Base-by-base conservation (phyloP, 2,113 vertebrate species). In the Hippocampus zosterae region DNA sequence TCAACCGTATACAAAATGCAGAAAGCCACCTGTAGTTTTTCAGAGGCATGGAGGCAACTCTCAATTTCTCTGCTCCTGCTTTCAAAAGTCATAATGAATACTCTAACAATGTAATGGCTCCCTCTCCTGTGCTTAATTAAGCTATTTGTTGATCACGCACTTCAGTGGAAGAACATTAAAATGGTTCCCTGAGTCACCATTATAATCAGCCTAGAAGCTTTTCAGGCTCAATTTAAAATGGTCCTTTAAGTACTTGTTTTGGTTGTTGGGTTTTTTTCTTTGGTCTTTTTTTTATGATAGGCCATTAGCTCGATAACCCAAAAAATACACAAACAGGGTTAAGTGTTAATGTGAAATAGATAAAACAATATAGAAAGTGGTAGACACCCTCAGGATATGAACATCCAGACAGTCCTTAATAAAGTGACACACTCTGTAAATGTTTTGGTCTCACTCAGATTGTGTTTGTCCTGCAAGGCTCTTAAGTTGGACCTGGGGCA, bases 41-140 rank as follows among this genome's bases (percentile, higher is more conserved):
- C 83, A 87, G 87, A 87, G 85, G 87, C 87, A 86, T 81, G 84
- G 83, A 89, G 78, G 88, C 85, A 87, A 85, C 84, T 88, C 88
- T 91, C 89, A 86, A 88, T 89, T 89, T 88, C 84, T 85, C 86
- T 85, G 88, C 80, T 89, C 85, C 85, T 76, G 87, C 84, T 82
- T 78, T 81, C 72, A 76, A 77, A 82, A 81, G 71, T 77, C 70
- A 74, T 74, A 80, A 76, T 55, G 48, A 84, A 72, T 68, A 80
- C 67, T 75, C 55, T 76, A 71, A 85, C 53, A 73, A 83, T 76
- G 72, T 70, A 72, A 76, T 67, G 80, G 66, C 74, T 70, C 84
- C 71, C 66, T 76, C 70, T 76, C 75, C 69, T 60, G 73, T 79
- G 73, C 68, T 77, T 73, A 69, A 83, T 82, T 80, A 77, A 83